Evolutionary conservation across 2,888 invertebrate species (phyloP).

Genomic region (Chrysomela aeneicollis): DNA sequence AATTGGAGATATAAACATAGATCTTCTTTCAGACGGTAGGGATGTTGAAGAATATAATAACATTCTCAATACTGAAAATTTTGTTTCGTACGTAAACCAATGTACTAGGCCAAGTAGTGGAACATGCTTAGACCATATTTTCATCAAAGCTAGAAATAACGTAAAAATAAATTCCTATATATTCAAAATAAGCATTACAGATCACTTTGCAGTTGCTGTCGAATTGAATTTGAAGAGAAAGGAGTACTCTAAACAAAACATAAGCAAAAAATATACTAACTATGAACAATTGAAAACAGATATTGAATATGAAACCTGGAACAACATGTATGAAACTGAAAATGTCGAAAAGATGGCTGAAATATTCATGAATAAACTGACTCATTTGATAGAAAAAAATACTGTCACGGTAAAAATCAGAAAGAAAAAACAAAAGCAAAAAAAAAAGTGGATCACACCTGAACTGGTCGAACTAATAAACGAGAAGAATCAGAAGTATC

Average conservation of each 20-base stretch:
- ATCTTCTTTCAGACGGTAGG: neutral
- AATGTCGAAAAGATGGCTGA: neutral
- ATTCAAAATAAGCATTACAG: slow-evolving; percentile 10
- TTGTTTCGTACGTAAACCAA: slow-evolving; percentile 7
- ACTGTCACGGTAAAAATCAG: slow-evolving; percentile 7
- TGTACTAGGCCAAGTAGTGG: slow-evolving; percentile 7
- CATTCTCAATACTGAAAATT: slow-evolving; percentile 11
- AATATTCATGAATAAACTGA: slow-evolving; percentile 3
- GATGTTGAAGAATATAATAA: slow-evolving; percentile 10
- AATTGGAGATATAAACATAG: neutral
- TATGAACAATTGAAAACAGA: slow-evolving; percentile 5
- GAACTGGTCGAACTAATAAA: slow-evolving; percentile 1
- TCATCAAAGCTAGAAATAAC: slow-evolving; percentile 5
- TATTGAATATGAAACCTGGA: slow-evolving; percentile 7
- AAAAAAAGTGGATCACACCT: slow-evolving; percentile 14
- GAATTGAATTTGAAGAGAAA: slow-evolving; percentile 11
- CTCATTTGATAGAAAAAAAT: slow-evolving; percentile 9
- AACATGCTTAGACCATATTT: slow-evolving; percentile 13
- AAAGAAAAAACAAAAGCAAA: neutral
- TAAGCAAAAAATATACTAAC: slow-evolving; percentile 6
- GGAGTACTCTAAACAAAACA: neutral
- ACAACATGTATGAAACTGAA: neutral
- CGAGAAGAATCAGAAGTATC: slow-evolving; percentile 9
- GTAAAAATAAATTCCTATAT: neutral
- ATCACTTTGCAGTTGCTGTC: slow-evolving; percentile 7